A percentile compares a stretch with the other conserved stretches of the same genome.
These are phyloP conservation scores for Cremastobaeus sp. DNA, from an alignment of 2,888 invertebrate genomes.

Conservation along the genomic window DNA sequence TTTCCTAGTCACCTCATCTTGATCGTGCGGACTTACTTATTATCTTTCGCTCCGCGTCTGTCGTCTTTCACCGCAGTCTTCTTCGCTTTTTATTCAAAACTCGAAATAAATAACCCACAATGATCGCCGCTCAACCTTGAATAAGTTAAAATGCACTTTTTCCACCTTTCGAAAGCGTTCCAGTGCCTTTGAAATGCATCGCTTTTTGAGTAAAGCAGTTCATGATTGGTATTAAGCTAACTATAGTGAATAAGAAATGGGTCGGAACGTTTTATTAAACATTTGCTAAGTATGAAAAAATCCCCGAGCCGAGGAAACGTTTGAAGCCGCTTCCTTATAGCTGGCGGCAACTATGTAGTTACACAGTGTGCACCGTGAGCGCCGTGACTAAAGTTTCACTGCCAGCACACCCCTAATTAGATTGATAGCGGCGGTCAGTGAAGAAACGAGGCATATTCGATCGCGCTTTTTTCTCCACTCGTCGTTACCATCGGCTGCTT, in stretches of 20 bases:
- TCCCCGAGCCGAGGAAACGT: conserved; percentile 43
- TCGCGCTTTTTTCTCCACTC: conserved; percentile 24
- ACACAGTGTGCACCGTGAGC: conserved; percentile 35
- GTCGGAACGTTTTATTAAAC: conserved; percentile 57
- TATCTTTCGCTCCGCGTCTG: no score
- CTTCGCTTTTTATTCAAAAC: no score
- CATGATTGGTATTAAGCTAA: conserved; percentile 26
- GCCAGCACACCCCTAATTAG: conserved; percentile 57
- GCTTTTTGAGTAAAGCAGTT: conserved; percentile 31
- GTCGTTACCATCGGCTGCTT: conserved; percentile 38
- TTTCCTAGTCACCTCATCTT: no score
- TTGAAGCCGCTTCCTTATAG: conserved; percentile 52
- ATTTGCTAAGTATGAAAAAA: conserved; percentile 54
- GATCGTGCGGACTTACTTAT: no score
- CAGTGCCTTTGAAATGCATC: conserved; percentile 24
- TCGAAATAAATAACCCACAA: no score
- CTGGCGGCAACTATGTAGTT: conserved; percentile 54
- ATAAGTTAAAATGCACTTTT: no score
- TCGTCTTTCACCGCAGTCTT: no score
- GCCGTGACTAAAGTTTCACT: conserved; percentile 58
- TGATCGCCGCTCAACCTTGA: no score
- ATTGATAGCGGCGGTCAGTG: conserved; percentile 55
- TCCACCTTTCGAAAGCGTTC: conserved; percentile 1
- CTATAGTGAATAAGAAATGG: conserved; percentile 55
- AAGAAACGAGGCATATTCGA: conserved; percentile 42